Base-by-base conservation (phyloP, 2,113 vertebrate genomes). In the Microcebus murinus region DNA sequence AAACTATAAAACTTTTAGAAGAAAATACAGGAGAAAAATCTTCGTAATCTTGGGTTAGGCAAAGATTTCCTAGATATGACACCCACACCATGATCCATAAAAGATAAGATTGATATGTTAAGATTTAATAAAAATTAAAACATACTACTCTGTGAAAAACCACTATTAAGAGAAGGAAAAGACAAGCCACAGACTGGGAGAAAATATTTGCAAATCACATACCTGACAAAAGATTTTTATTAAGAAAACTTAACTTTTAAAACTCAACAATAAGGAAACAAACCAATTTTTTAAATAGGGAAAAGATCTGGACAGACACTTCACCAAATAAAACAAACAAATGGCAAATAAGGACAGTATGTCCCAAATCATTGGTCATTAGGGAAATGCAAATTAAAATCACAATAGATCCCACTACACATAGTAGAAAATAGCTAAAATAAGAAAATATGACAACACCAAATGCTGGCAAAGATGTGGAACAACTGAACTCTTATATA, bases 211-310 rank as follows among this genome's bases (percentile, higher is more conserved):
- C 50, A 96, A 93, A 79, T 91, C 36, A 48, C 11, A 34, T 13
- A 63, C 76, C 23, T 96, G 12, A 81, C 85, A 81, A 95, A 87
- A 93, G 50, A 82, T 82, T 70, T 95, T 4, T 84, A 89, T 74
- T 61, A 94, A 74, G 11, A 94, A 93, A 31, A 95, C 42, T 87
- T 92, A 25, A 94, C 29, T 57, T 11, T 92, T 87, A 92, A 96
- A 90, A 91, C 8, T 81, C 39, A 77, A 48, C 14, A 87, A 63
- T 89, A 94, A 90, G 7, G 50, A 97, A 92, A 76, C 3, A 73
- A 73, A 59, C 8, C 39, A 52, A 45, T 73, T 87, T 95, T 92
- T 90, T 59, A 84, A 96, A 55, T 42, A 8, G 57, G 61, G 57
- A 90, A 90, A 87, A 76, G 36, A 29, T 63, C 9, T 91, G 39